phyloP scores from a whole-genome alignment of 1,140 invertebrate genomes.

The Camponotus pennsylvanicus region DNA sequence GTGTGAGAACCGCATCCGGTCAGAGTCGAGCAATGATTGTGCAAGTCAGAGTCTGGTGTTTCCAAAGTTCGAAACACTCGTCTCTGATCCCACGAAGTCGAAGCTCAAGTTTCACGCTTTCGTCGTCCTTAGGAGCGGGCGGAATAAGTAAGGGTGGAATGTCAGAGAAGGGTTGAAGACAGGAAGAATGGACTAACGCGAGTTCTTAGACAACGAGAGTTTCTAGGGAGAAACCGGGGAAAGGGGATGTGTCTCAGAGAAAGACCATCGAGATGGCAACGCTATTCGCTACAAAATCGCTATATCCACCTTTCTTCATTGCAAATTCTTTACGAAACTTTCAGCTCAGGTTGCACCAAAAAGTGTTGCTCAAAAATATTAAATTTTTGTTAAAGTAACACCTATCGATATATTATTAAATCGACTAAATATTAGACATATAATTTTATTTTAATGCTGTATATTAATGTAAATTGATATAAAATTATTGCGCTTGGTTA shows the following conservation, averaged over 20 bases:
- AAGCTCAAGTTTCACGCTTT: constrained; percentile 70
- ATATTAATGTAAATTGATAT: not conserved
- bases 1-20: constrained; percentile 11
- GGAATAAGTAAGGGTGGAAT: not conserved
- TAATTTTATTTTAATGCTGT: not conserved
- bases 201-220: constrained; percentile 66
- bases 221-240: constrained; percentile 44
- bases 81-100: constrained; percentile 70
- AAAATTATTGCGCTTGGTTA: not conserved
- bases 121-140: constrained; percentile 37
- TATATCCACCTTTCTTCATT: constrained; percentile 41
- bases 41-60: constrained; percentile 58
- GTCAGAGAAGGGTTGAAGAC: constrained; percentile 48
- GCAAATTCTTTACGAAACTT: constrained; percentile 58
- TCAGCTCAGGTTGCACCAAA: constrained; percentile 14
- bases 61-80: constrained; percentile 69
- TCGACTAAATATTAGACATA: not conserved
- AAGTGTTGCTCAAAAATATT: constrained; percentile 55
- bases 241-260: constrained; percentile 12
- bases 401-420: constrained; percentile 27
- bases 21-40: constrained; percentile 71
- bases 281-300: constrained; percentile 63
- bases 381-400: constrained; percentile 50
- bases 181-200: constrained; percentile 67
- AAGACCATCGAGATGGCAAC: constrained; percentile 11